Evolutionary conservation across 2,113 vertebrate genomes (phyloP).

Genomic region (Marmota flaviventris): DNA sequence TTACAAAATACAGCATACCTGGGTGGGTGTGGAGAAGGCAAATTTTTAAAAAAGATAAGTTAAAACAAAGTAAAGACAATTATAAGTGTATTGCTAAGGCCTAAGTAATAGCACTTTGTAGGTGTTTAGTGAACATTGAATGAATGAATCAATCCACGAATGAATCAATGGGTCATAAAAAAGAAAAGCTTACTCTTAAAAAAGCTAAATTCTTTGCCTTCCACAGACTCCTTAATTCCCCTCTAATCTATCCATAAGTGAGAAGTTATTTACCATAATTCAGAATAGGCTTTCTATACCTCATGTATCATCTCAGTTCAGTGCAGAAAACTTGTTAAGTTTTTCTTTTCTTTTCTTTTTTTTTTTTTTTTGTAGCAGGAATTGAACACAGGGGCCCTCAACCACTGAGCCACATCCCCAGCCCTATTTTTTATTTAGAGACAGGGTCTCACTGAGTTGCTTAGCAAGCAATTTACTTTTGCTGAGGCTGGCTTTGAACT

Average conservation of each 20-base stretch:
- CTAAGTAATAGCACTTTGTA: not conserved
- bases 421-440: too few relatives aligned
- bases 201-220: conserved; percentile 47
- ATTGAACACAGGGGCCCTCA: too few relatives aligned
- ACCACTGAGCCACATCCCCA: too few relatives aligned
- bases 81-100: not conserved
- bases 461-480: too few relatives aligned
- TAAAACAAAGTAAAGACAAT: conserved; percentile 13
- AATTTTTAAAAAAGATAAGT: not conserved
- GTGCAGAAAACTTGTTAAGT: not conserved
- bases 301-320: not conserved
- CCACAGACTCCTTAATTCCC: not conserved
- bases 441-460: too few relatives aligned
- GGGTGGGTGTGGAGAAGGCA: not conserved
- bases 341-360: too few relatives aligned
- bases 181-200: not conserved
- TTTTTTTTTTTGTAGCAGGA: too few relatives aligned
- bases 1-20: not conserved
- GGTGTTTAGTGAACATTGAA: not conserved
- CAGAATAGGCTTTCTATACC: not conserved
- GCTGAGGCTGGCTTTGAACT: too few relatives aligned
- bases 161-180: not conserved
- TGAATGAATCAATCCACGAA: not conserved
- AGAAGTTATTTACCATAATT: not conserved
- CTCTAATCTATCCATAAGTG: not conserved